These are phyloP conservation scores for Sebastes dallii DNA, from an alignment of 2,797 vertebrate species.

Conservation along the genomic window DNA sequence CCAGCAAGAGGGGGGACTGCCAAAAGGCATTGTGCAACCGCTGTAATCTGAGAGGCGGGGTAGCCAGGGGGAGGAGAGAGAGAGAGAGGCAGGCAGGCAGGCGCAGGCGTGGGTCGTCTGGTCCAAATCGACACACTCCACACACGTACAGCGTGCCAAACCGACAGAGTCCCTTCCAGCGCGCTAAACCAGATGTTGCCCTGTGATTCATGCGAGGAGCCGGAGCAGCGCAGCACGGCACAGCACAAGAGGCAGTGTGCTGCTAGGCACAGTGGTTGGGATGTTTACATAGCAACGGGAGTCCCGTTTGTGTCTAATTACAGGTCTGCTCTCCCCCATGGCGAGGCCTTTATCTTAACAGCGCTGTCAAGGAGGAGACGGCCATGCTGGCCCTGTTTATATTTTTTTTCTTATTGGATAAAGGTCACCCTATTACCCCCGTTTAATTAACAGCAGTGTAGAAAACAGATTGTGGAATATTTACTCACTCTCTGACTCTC, in stretches of 20 bases:
- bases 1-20: conserved; percentile 46
- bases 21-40: conserved; percentile 77
- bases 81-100: conserved; percentile 25
- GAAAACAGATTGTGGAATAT: conserved; percentile 1
- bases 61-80: conserved; percentile 45
- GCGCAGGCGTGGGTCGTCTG: conserved; percentile 56
- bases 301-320: conserved; percentile 75
- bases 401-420: conserved; percentile 19
- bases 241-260: conserved; percentile 45
- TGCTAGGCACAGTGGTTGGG: conserved; percentile 60
- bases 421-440: conserved; percentile 15
- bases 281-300: conserved; percentile 84
- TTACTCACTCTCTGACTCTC: not conserved
- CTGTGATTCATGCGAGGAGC: conserved; percentile 69
- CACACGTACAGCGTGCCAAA: conserved; percentile 68
- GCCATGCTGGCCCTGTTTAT: conserved; percentile 17
- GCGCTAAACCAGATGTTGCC: conserved; percentile 79
- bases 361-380: conserved; percentile 42
- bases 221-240: conserved; percentile 22
- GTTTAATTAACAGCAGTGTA: conserved; percentile 41
- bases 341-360: conserved; percentile 67
- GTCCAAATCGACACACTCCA: conserved; percentile 78
- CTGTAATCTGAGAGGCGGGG: conserved; percentile 74
- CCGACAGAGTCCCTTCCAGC: conserved; percentile 71
- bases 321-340: conserved; percentile 62